Percentiles rank a stretch among this genome's conserved stretches.
Conservation (phyloP, 2,113 vertebrate species). For the Hemichromis elongatus region DNA sequence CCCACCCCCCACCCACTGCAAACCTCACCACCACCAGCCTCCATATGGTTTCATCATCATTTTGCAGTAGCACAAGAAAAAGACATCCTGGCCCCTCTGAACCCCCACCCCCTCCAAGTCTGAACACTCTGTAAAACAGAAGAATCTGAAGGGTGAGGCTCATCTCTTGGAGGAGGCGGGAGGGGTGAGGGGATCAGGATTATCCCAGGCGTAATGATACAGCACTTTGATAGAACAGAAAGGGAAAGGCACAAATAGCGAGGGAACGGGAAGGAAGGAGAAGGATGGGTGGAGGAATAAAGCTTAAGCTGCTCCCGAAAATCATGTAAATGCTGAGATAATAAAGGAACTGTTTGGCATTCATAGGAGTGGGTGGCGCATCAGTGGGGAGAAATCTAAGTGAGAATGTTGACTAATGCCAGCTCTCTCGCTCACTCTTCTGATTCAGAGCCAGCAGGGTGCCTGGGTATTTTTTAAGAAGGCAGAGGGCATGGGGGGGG, state of each 20-base stretch:
- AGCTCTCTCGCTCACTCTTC: neutral
- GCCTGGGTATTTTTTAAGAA: slow-evolving; percentile 14
- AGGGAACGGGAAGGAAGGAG: neutral
- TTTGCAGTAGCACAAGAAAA: slow-evolving; percentile 43
- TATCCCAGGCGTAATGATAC: slow-evolving; percentile 73
- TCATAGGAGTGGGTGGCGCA: slow-evolving; percentile 64
- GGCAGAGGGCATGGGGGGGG: neutral
- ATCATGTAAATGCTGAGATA: slow-evolving; percentile 70
- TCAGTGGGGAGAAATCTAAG: slow-evolving; percentile 58
- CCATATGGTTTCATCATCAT: slow-evolving; percentile 76
- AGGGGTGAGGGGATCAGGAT: slow-evolving; percentile 47
- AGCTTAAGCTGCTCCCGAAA: slow-evolving; percentile 56
- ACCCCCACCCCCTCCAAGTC: neutral
- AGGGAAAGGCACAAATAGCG: neutral
- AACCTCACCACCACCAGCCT: slow-evolving; percentile 37
- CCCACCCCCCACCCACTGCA: slow-evolving; percentile 16
- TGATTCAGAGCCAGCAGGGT: slow-evolving; percentile 38
- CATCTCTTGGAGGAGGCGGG: slow-evolving; percentile 1
- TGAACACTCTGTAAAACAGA: slow-evolving; percentile 34
- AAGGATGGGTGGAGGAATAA: slow-evolving; percentile 38
- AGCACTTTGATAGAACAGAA: slow-evolving; percentile 66
- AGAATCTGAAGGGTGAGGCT: slow-evolving; percentile 37
- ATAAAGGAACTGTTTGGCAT: slow-evolving; percentile 74
- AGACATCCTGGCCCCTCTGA: neutral
- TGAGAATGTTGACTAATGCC: slow-evolving; percentile 48